Evolutionary conservation across 2,113 vertebrate species (phyloP).

Genomic region (Peromyscus leucopus): DNA sequence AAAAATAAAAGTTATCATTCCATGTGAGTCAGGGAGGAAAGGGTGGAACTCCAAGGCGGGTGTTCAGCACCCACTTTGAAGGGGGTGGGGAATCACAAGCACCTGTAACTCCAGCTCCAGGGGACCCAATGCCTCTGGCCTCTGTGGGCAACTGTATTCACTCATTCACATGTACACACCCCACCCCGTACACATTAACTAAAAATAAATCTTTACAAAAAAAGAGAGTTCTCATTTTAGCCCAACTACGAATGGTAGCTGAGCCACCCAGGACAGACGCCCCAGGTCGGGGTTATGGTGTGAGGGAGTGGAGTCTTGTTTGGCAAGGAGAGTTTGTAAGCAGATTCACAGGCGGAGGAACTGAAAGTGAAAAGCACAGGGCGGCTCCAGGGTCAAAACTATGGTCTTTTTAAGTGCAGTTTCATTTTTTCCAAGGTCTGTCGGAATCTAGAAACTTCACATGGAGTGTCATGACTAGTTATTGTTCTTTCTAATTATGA

Average conservation of each 20-base stretch:
- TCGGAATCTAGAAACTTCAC: slow-evolving; percentile 18
- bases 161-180: not conserved
- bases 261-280: not conserved
- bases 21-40: not conserved
- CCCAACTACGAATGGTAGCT: not conserved
- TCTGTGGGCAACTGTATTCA: not conserved
- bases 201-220: not conserved
- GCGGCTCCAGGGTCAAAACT: not conserved
- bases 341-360: not conserved
- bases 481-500: slow-evolving; percentile 22
- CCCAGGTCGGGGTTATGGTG: not conserved
- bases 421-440: not conserved
- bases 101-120: not conserved
- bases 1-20: not conserved
- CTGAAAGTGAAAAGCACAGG: not conserved
- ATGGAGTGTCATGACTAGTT: not conserved
- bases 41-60: not conserved
- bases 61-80: not conserved
- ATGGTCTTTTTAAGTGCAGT: slow-evolving; percentile 29
- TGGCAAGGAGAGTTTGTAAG: not conserved
- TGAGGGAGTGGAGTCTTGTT: not conserved
- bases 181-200: not conserved
- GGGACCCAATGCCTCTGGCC: not conserved
- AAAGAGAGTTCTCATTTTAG: not conserved
- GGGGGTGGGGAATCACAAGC: not conserved